These are phyloP conservation scores for Erebia ligea DNA, from an alignment of 2,888 invertebrate genomes.

Conservation along the genomic window DNA sequence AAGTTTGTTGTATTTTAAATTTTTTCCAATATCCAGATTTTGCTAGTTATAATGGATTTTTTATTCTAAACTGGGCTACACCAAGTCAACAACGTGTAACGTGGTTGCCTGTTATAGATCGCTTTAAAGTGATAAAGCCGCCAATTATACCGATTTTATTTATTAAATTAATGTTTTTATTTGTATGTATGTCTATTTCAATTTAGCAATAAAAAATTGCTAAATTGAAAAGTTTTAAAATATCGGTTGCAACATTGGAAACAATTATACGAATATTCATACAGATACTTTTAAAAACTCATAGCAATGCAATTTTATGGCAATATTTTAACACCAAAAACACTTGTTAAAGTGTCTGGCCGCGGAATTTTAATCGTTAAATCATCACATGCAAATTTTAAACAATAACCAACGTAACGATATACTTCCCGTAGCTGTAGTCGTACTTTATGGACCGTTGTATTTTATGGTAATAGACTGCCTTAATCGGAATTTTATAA, in stretches of 20 bases:
- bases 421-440: background rate
- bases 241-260: background rate
- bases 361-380: slow-evolving; percentile 6
- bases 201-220: too few relatives aligned
- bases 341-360: background rate
- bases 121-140: too few relatives aligned
- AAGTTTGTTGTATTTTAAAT: too few relatives aligned
- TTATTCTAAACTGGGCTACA: too few relatives aligned
- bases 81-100: too few relatives aligned
- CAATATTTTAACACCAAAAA: background rate
- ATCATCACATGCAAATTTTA: slow-evolving; percentile 17
- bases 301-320: background rate
- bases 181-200: too few relatives aligned
- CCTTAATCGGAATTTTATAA: slow-evolving; percentile 16
- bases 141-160: too few relatives aligned
- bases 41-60: too few relatives aligned
- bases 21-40: too few relatives aligned
- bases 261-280: background rate
- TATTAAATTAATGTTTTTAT: too few relatives aligned
- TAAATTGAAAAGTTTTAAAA: background rate
- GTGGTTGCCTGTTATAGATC: too few relatives aligned
- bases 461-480: slow-evolving; percentile 13
- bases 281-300: background rate
- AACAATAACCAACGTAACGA: slow-evolving; percentile 15
- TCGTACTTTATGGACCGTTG: slow-evolving; percentile 8